Evolutionary conservation across 1,140 invertebrate genomes (phyloP).

Genomic region (Ceratina japonica): DNA sequence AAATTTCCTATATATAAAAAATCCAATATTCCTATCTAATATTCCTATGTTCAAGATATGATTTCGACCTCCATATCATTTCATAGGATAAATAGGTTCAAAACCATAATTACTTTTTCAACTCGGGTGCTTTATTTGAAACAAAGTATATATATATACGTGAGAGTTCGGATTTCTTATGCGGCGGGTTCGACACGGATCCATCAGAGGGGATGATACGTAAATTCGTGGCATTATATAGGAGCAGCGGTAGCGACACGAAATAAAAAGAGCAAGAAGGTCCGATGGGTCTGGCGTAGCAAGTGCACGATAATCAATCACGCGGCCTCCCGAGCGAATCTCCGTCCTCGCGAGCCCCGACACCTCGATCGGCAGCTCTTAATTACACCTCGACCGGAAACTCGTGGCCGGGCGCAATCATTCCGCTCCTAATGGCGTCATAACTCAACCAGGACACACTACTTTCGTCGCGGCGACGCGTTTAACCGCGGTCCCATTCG

Average conservation of each 20-base stretch:
- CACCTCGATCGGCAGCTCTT: conserved; percentile 29
- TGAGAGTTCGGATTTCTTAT: neutral
- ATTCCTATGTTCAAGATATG: too few relatives aligned
- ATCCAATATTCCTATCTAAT: too few relatives aligned
- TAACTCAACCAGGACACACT: conserved; percentile 47
- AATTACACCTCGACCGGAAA: conserved; percentile 45
- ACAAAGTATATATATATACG: too few relatives aligned
- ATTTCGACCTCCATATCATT: too few relatives aligned
- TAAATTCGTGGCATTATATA: neutral
- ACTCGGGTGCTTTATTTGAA: too few relatives aligned
- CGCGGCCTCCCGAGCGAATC: conserved; percentile 1
- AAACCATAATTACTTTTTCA: too few relatives aligned
- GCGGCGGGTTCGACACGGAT: neutral
- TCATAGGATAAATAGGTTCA: too few relatives aligned
- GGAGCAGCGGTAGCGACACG: neutral
- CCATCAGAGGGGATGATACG: neutral
- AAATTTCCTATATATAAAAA: too few relatives aligned
- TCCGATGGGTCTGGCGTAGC: neutral
- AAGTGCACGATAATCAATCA: conserved; percentile 20
- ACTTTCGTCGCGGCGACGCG: conserved; percentile 21
- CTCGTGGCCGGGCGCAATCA: conserved; percentile 47
- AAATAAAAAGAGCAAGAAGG: conserved; percentile 1
- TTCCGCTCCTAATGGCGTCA: conserved; percentile 49
- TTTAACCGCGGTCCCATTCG: conserved; percentile 19
- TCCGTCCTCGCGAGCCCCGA: neutral